Percentiles rank a stretch among this genome's conserved stretches.
phyloP scores from a whole-genome alignment of 1,140 invertebrate species.

The Halictus rubicundus region DNA sequence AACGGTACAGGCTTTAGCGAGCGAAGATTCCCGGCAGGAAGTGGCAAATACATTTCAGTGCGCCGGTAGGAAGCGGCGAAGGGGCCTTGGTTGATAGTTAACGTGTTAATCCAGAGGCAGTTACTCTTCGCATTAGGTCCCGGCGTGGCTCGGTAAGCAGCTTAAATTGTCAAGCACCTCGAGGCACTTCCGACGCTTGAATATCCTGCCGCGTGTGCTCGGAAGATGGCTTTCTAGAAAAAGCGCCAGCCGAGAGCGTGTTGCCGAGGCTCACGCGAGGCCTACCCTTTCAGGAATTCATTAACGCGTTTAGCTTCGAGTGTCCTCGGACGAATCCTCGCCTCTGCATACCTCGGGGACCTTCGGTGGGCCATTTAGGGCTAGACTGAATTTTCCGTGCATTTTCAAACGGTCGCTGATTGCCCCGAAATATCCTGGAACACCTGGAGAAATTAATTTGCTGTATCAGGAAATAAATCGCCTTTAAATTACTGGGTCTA shows the following conservation, averaged over 20 bases:
- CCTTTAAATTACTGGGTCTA: no score
- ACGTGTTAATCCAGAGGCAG: slow-evolving; percentile 60
- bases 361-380: no score
- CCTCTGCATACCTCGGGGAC: neutral
- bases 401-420: no score
- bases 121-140: slow-evolving; percentile 52
- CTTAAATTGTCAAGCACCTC: slow-evolving; percentile 60
- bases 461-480: no score
- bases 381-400: neutral
- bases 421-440: no score
- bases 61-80: slow-evolving; percentile 11
- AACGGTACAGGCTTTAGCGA: neutral
- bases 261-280: neutral
- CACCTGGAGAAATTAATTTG: no score
- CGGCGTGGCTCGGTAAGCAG: slow-evolving; percentile 47
- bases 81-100: slow-evolving; percentile 51
- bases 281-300: slow-evolving; percentile 34
- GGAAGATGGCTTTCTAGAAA: slow-evolving; percentile 39
- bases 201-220: slow-evolving; percentile 4
- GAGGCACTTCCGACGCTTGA: slow-evolving; percentile 6
- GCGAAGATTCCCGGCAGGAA: slow-evolving; percentile 21
- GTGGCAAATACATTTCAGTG: neutral
- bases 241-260: neutral
- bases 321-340: neutral
- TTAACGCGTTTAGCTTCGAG: slow-evolving; percentile 41